These are phyloP conservation scores for Dipodomys stephensi DNA, from an alignment of 2,113 vertebrate genomes.

Conservation along the genomic window DNA sequence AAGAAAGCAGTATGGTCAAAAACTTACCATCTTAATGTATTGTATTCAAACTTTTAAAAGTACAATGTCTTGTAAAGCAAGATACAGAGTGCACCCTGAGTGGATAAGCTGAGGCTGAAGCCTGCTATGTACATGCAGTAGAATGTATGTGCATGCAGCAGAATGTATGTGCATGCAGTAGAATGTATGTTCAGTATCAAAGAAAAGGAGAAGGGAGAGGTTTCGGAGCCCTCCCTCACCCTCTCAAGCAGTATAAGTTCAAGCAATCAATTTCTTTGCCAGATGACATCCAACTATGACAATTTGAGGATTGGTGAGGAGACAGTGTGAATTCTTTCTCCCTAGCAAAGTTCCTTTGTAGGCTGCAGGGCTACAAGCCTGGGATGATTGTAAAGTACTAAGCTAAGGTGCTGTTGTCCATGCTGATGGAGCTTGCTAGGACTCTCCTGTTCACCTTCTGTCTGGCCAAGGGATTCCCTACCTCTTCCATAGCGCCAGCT, in stretches of 20 bases:
- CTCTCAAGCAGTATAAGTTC: too few relatives aligned
- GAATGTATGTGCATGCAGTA: not conserved
- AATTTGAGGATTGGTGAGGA: not conserved
- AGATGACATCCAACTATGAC: not conserved
- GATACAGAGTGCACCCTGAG: not conserved
- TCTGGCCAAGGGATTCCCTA: too few relatives aligned
- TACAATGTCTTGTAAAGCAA: not conserved
- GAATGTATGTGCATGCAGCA: not conserved
- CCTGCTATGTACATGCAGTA: not conserved
- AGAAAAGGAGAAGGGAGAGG: not conserved
- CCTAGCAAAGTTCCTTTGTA: not conserved
- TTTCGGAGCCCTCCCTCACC: not conserved
- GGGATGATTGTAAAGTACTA: not conserved
- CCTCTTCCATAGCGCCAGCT: too few relatives aligned
- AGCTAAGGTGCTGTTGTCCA: not conserved
- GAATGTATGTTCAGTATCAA: too few relatives aligned
- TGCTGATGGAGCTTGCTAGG: not conserved
- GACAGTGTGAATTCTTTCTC: not conserved
- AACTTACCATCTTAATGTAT: too few relatives aligned
- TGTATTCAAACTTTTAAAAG: too few relatives aligned
- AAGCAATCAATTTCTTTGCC: not conserved
- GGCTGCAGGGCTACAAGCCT: not conserved
- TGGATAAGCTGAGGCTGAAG: not conserved
- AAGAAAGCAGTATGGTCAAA: too few relatives aligned
- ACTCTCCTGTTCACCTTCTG: not conserved